Conservation (phyloP, 2,797 vertebrate genomes). For the Lutjanus campechanus region DNA sequence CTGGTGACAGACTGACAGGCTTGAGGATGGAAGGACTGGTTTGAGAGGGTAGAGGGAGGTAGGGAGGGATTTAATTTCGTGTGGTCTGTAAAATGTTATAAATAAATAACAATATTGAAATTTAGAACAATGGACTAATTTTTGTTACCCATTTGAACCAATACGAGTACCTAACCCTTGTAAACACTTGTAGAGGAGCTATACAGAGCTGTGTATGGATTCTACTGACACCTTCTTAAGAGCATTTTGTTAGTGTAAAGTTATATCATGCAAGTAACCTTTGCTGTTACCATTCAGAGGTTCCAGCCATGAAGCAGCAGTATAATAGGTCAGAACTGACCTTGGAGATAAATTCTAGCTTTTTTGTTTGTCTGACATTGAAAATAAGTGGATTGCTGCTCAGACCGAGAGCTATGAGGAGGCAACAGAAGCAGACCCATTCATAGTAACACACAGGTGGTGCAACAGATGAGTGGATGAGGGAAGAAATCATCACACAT, state of each 20-base stretch:
- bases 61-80: too few species aligned
- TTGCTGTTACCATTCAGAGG: background rate
- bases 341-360: slow-evolving; percentile 15
- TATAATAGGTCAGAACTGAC: slow-evolving; percentile 3
- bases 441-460: slow-evolving; percentile 53
- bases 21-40: too few species aligned
- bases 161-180: too few species aligned
- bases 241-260: background rate
- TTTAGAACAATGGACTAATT: too few species aligned
- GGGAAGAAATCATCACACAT: slow-evolving; percentile 43
- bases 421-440: slow-evolving; percentile 33
- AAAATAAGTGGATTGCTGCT: slow-evolving; percentile 17
- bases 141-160: too few species aligned
- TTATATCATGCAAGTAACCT: background rate
- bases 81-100: too few species aligned
- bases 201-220: background rate
- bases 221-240: background rate
- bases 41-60: too few species aligned
- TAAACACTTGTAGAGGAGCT: background rate
- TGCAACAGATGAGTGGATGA: slow-evolving; percentile 52
- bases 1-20: too few species aligned
- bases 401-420: slow-evolving; percentile 21
- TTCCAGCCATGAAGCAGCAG: background rate
- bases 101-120: too few species aligned
- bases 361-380: slow-evolving; percentile 21